These are phyloP conservation scores for Lepilemur septentrionalis DNA, from an alignment of 2,797 vertebrate genomes.

Conservation along the genomic window DNA sequence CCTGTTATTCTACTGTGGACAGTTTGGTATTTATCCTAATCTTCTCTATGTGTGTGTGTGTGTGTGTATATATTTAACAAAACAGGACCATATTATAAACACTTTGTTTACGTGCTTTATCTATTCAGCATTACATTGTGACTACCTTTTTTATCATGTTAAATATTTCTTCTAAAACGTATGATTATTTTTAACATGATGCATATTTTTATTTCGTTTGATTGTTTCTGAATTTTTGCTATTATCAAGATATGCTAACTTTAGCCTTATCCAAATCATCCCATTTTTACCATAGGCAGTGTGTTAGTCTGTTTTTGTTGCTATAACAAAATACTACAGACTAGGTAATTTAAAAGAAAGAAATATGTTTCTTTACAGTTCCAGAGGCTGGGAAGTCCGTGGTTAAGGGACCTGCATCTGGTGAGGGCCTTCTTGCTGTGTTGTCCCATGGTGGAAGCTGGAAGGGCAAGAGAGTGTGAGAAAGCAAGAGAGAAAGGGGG, in stretches of 20 bases:
- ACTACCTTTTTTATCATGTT: background rate
- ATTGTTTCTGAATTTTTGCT: constrained; percentile 4
- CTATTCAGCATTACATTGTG: background rate
- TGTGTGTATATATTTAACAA: background rate
- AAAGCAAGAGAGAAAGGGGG: background rate
- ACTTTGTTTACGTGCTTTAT: background rate
- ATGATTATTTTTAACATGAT: background rate
- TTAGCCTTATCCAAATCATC: background rate
- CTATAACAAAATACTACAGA: background rate
- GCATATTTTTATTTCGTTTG: background rate
- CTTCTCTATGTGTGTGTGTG: background rate
- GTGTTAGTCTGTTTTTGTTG: background rate
- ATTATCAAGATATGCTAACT: background rate
- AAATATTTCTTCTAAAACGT: background rate
- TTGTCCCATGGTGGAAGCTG: background rate
- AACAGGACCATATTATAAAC: background rate
- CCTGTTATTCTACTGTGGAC: background rate
- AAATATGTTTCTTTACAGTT: background rate
- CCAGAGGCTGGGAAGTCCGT: background rate
- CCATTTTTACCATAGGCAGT: background rate
- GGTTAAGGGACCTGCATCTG: background rate
- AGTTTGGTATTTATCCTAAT: background rate
- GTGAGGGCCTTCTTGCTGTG: background rate
- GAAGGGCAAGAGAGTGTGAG: background rate
- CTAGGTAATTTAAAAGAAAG: background rate